A percentile compares a stretch with the other conserved stretches of the same genome.
Evolutionary conservation across 2,113 vertebrate genomes (phyloP).

Genomic region (Tragelaphus imberbis): DNA sequence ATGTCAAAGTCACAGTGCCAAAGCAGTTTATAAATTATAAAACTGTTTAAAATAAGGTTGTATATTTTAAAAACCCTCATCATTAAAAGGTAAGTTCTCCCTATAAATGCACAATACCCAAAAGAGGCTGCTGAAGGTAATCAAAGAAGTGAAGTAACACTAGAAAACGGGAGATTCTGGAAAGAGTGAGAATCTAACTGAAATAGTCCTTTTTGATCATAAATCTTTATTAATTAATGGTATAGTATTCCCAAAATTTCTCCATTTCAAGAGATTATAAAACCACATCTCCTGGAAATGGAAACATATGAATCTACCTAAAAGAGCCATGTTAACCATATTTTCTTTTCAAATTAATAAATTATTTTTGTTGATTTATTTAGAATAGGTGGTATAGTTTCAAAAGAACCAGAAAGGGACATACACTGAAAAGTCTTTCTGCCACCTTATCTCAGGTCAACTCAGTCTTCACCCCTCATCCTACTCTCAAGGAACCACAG

Average conservation of each 20-base stretch:
- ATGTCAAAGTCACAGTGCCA: not conserved
- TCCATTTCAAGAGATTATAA: not conserved
- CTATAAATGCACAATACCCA: not conserved
- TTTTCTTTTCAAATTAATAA: not conserved
- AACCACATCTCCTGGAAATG: not conserved
- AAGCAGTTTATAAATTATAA: not conserved
- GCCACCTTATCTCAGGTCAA: not conserved
- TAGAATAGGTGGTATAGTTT: not conserved
- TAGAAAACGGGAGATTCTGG: not conserved
- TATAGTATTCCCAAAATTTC: not conserved
- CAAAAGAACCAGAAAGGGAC: not conserved
- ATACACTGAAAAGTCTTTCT: not conserved
- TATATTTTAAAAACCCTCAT: not conserved
- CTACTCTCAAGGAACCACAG: not conserved
- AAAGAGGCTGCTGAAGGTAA: not conserved
- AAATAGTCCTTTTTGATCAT: not conserved
- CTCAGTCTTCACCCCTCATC: not conserved
- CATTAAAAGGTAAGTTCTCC: not conserved
- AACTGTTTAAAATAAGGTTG: not conserved
- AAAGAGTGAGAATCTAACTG: not conserved
- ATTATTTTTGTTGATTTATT: not conserved
- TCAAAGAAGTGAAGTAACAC: not conserved
- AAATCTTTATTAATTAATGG: not conserved
- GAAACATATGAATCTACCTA: not conserved
- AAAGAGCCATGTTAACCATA: not conserved